Base-by-base conservation (phyloP, 2,888 invertebrate species). In the Acleris literana region DNA sequence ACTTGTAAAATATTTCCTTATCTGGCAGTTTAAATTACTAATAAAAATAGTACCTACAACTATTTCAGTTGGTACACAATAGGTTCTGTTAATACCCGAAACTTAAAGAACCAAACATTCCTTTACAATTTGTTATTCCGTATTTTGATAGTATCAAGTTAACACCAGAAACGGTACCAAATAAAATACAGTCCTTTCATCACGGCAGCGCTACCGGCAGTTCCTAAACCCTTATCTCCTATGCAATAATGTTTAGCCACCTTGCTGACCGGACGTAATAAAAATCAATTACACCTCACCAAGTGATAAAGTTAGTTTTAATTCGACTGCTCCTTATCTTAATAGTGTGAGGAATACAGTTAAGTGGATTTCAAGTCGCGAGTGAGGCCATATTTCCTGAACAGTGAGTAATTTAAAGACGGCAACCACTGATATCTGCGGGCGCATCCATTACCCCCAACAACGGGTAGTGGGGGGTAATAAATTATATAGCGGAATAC, bases 331-430 rank as follows among this genome's bases (percentile, higher is more conserved):
- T 76, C 66, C 81, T 86, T 85, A 88, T 88, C 88, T 86, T 81
- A 87, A 88, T 85, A 84, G 88, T 88, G 86, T 84, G 84, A 85
- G 83, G 85, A 88, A 83, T 84, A 84, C 79, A 79, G 78, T 82
- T 84, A 87, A 89, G 84, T 86, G 86, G 86, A 85, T 88, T 87
- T 86, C 86, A 84, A 85, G 87, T 82, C 83, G 81, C 79, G 83
- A 82, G 82, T 82, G 79, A 83, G 82, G 81, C 80, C 79, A 80
- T 77, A 85, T 82, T 90, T 90, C 90, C 90, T 87, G 83, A 82
- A 80, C 74, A 78, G 82, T 88, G 87, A 87, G 89, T 90, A 84
- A 90, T 90, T 89, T 88, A 88, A 89, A 88, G 90, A 88, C 87
- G 83, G 83, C 79, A 79, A 80, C 80, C 74, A 78, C 85, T 88